phyloP scores from a whole-genome alignment of 2,113 vertebrate genomes.

The Arothron firmamentum region DNA sequence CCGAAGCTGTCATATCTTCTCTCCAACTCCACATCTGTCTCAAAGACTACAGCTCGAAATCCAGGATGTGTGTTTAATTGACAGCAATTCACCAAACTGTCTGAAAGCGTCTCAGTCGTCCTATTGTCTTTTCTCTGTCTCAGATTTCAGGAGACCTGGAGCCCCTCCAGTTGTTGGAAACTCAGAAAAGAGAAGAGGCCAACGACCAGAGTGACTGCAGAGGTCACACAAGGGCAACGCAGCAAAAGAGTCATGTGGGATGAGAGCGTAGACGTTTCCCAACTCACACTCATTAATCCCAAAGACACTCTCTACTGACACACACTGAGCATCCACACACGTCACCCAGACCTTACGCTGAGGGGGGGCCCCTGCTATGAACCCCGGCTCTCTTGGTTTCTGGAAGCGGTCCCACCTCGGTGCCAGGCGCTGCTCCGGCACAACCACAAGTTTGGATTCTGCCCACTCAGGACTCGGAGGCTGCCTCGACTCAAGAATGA shows the following conservation, averaged over 20 bases:
- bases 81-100: not conserved
- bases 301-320: constrained; percentile 54
- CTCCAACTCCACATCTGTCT: too few relatives aligned
- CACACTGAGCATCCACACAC: constrained; percentile 15
- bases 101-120: constrained; percentile 1
- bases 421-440: constrained; percentile 56
- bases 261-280: constrained; percentile 53
- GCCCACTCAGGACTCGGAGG: constrained; percentile 60
- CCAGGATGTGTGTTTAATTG: not conserved
- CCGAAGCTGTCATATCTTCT: too few relatives aligned
- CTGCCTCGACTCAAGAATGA: constrained; percentile 54
- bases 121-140: constrained; percentile 33
- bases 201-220: constrained; percentile 11
- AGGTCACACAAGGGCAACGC: constrained; percentile 32
- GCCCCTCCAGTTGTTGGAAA: constrained; percentile 42
- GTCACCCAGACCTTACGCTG: constrained; percentile 39
- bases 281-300: constrained; percentile 45
- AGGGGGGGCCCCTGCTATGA: constrained; percentile 64
- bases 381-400: constrained; percentile 51
- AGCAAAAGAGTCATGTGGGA: constrained; percentile 68
- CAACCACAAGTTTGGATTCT: constrained; percentile 62
- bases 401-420: constrained; percentile 51
- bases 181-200: constrained; percentile 18
- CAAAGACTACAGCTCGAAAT: too few relatives aligned
- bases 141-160: constrained; percentile 53